phyloP scores from a whole-genome alignment of 2,888 invertebrate genomes.

The Sycophila texana region DNA sequence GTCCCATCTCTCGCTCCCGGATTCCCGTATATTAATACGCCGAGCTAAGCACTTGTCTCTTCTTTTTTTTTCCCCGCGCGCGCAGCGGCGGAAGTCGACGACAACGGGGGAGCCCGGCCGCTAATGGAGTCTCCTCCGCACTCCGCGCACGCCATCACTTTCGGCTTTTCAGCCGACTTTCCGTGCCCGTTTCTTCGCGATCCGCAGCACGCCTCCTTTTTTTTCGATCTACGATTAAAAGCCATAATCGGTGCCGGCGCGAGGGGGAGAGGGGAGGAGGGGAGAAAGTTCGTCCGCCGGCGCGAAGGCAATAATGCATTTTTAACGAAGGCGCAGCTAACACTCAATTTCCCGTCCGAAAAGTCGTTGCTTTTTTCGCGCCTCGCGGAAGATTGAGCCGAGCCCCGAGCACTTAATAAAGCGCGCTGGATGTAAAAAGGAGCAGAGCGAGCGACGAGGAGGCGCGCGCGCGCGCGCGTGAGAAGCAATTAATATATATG shows the following conservation, averaged over 20 bases:
- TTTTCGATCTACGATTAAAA: too few species aligned
- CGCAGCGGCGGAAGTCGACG: slow-evolving; percentile 48
- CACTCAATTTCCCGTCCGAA: background rate
- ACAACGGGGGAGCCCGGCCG: slow-evolving; percentile 49
- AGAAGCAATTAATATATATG: slow-evolving; percentile 68
- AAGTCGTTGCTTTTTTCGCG: slow-evolving; percentile 8
- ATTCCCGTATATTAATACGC: slow-evolving; percentile 44
- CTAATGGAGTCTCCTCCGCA: slow-evolving; percentile 58
- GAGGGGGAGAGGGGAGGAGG: too few species aligned
- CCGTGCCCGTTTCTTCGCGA: slow-evolving; percentile 16
- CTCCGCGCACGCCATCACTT: slow-evolving; percentile 28
- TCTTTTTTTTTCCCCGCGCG: slow-evolving; percentile 32
- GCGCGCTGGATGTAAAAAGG: slow-evolving; percentile 5
- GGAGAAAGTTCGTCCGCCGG: too few species aligned
- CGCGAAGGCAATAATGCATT: background rate
- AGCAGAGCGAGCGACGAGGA: slow-evolving; percentile 22
- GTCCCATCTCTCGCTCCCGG: slow-evolving; percentile 26
- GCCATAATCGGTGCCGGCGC: too few species aligned
- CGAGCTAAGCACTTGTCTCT: slow-evolving; percentile 23
- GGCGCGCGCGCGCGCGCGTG: slow-evolving; percentile 24
- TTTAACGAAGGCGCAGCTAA: background rate
- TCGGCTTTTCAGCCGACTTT: slow-evolving; percentile 32
- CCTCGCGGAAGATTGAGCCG: slow-evolving; percentile 35
- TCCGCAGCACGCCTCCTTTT: too few species aligned
- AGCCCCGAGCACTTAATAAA: background rate